Evolutionary conservation across 2,888 invertebrate genomes (phyloP).

Genomic region (Conchocele bisecta): DNA sequence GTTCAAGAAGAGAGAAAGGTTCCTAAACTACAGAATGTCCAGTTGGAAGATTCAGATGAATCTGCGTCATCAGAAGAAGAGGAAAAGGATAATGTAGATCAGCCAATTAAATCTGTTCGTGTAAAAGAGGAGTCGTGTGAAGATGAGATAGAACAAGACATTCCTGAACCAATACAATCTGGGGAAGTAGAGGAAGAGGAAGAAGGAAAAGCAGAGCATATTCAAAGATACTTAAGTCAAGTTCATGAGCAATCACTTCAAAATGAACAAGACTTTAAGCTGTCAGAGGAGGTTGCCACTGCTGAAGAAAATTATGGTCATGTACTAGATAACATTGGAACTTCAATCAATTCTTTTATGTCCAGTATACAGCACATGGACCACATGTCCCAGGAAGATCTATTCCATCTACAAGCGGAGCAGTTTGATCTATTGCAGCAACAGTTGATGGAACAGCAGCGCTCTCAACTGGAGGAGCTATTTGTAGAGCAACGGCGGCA

Average conservation of each 20-base stretch:
- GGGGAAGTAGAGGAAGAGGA: slow-evolving; percentile 56
- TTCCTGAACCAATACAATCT: not conserved
- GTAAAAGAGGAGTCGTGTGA: slow-evolving; percentile 19
- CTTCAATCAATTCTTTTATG: slow-evolving; percentile 60
- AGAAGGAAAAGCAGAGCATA: slow-evolving; percentile 78
- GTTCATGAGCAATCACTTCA: slow-evolving; percentile 68
- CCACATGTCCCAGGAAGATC: slow-evolving; percentile 66
- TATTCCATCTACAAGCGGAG: slow-evolving; percentile 67
- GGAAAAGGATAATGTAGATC: not conserved
- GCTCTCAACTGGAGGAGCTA: slow-evolving; percentile 79
- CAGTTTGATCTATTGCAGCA: slow-evolving; percentile 73
- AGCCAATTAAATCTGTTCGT: no score
- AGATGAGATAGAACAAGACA: slow-evolving; percentile 22
- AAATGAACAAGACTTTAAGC: slow-evolving; percentile 35
- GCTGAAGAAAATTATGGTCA: slow-evolving; percentile 20
- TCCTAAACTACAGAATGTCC: slow-evolving; percentile 46
- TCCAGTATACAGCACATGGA: slow-evolving; percentile 57
- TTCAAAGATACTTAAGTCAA: slow-evolving; percentile 76
- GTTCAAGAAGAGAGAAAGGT: no score
- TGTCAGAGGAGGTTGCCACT: slow-evolving; percentile 26
- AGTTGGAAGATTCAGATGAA: slow-evolving; percentile 45
- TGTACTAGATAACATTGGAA: slow-evolving; percentile 44
- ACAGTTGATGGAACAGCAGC: slow-evolving; percentile 85
- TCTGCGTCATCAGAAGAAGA: no score
- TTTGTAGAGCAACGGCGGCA: slow-evolving; percentile 85